Conservation (phyloP, 1,140 invertebrate genomes). For the Drosophila prosaltans region DNA sequence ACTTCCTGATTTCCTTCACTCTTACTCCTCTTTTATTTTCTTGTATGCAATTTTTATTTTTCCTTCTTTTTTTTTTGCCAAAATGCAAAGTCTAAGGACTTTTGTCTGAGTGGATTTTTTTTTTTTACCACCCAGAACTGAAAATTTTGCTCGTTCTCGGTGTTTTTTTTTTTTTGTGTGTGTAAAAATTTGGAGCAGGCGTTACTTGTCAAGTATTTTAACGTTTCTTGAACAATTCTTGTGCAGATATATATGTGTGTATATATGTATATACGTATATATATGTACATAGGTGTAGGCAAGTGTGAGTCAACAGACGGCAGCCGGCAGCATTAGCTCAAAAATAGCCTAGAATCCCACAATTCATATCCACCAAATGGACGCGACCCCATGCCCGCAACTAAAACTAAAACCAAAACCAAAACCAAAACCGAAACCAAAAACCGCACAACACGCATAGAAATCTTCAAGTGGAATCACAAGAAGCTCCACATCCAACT, state of each 20-base stretch:
- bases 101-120: constrained; percentile 79
- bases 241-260: neutral
- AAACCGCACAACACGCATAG: constrained; percentile 6
- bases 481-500: neutral
- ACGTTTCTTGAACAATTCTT: neutral
- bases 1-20: constrained; percentile 67
- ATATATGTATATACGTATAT: neutral
- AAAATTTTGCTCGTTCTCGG: neutral
- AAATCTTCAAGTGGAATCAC: neutral
- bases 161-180: constrained; percentile 61
- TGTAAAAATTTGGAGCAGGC: constrained; percentile 40
- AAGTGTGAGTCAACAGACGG: constrained; percentile 9
- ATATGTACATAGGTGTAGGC: neutral
- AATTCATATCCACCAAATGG: constrained; percentile 11
- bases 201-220: constrained; percentile 33
- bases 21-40: constrained; percentile 17
- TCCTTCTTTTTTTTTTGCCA: constrained; percentile 63
- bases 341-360: constrained; percentile 9
- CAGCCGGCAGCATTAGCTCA: constrained; percentile 4
- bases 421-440: neutral
- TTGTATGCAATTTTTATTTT: constrained; percentile 40
- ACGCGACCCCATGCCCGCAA: constrained; percentile 7
- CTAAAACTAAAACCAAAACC: neutral
- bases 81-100: constrained; percentile 82
- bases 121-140: constrained; percentile 30